Evolutionary conservation across 2,113 vertebrate genomes (phyloP), one percentile per base, ranked within the genome.

Genomic region (Thamnaconus septentrionalis): DNA sequence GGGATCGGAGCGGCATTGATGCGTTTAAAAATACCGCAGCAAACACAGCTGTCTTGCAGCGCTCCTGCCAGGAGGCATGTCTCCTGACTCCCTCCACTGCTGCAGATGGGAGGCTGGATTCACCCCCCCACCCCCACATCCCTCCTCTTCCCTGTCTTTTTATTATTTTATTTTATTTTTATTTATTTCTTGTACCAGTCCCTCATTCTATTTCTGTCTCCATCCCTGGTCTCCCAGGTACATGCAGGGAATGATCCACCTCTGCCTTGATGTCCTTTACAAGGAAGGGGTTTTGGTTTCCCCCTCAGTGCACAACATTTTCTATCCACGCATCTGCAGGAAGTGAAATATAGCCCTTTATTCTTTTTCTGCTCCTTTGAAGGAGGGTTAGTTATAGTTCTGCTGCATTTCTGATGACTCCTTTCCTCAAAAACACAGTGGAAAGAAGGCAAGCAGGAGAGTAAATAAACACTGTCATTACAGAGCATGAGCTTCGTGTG

Each of bases 21-120:
- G 96, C 91, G 92, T 95, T 98, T 98, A 97, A 98, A 98, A 99
- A 99, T 99, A 99, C 92, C 96, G 89, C 93, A 93, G 94, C 94
- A 96, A 95, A 98, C 94, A 97, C 97, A 98, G 96, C 97, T 98
- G 96, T 95, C 95, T 88, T 91, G 93, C 91, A 89, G 92, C 92
- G 93, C 93, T 95, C 87, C 91, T 89, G 88, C 90, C 90, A 90
- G 87, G 82, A 92, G 93, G 93, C 92, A 78, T 78, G 79, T 87
- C 87, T 87, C 86, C 84, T 89, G 85, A 83, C 88, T 89, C 83
- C 61, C 78, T 88, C 83, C 78, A 31, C 18, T 31, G 18, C 77
- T 81, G 82, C 83, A 88, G 84, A 88, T 87, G 86, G 85, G 88
- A 83, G 75, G 76, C 85, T 76, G 71, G 73, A 78, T 65, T 62